Conservation (phyloP, 1,140 invertebrate genomes). For the Bathynomus jamesi region DNA sequence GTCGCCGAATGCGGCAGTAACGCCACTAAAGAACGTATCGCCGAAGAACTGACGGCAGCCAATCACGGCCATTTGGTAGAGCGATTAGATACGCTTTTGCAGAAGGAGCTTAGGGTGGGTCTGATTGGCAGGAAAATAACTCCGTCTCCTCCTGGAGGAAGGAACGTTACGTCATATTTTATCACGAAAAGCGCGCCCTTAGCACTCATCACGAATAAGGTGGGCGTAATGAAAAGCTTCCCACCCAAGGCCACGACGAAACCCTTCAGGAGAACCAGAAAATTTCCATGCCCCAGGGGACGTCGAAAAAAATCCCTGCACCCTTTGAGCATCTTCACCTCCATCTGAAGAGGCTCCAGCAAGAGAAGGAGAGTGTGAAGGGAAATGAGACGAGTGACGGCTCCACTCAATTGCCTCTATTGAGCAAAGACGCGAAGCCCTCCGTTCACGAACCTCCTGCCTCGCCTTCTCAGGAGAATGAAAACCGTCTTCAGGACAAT, state of each 20-base stretch:
- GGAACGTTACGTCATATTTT: neutral
- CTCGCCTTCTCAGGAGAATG: too few species aligned
- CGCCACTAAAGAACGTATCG: conserved; percentile 23
- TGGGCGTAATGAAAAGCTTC: neutral
- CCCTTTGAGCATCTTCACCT: neutral
- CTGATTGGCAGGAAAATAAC: neutral
- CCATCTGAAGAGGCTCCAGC: neutral
- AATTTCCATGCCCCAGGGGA: neutral
- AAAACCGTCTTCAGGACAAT: too few species aligned
- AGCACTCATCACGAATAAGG: neutral
- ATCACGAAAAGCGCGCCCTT: neutral
- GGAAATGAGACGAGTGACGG: neutral
- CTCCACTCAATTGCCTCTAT: neutral
- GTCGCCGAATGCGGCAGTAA: conserved; percentile 20
- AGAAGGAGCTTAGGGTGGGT: conserved; percentile 25
- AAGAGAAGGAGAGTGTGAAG: neutral
- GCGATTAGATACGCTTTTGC: conserved; percentile 20
- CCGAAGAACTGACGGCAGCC: conserved; percentile 12
- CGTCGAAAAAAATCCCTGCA: neutral
- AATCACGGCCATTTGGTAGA: conserved; percentile 16
- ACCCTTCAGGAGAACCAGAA: neutral
- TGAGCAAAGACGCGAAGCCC: neutral
- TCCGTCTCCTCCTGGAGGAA: neutral
- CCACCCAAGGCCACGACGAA: neutral
- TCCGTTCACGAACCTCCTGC: too few species aligned